phyloP scores from a whole-genome alignment of 2,888 invertebrate genomes.

The Beris morrisii region DNA sequence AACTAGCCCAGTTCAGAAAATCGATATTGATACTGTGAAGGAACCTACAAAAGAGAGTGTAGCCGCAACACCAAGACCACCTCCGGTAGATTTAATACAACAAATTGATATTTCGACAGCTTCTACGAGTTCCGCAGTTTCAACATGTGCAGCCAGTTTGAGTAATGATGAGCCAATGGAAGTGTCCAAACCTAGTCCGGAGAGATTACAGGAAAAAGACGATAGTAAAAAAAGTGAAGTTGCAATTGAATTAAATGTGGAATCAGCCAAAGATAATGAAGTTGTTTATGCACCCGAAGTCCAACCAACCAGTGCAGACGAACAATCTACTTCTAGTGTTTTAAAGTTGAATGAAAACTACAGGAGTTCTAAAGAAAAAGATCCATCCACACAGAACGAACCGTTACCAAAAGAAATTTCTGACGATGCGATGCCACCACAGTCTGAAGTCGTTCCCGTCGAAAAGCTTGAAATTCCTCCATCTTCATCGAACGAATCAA shows the following conservation, averaged over 20 bases:
- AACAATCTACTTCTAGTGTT: conserved; percentile 28
- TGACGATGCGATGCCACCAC: background rate
- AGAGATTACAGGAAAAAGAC: background rate
- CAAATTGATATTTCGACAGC: background rate
- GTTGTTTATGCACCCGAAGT: background rate
- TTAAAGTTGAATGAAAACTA: conserved; percentile 40
- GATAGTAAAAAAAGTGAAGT: conserved; percentile 1
- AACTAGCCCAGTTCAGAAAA: background rate
- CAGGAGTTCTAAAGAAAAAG: conserved; percentile 23
- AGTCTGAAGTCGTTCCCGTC: background rate
- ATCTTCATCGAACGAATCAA: background rate
- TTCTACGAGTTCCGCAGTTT: background rate
- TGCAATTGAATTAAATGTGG: background rate
- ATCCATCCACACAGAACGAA: background rate
- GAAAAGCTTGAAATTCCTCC: background rate
- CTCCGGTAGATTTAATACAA: background rate
- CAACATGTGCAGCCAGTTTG: background rate
- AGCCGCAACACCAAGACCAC: background rate
- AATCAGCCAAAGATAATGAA: background rate
- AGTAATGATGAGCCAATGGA: no score
- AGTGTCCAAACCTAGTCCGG: no score
- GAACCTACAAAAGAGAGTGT: background rate
- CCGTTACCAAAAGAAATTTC: background rate
- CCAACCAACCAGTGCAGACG: background rate
- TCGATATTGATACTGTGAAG: background rate